Conservation (phyloP, 2,797 vertebrate species). For the Columba guinea region DNA sequence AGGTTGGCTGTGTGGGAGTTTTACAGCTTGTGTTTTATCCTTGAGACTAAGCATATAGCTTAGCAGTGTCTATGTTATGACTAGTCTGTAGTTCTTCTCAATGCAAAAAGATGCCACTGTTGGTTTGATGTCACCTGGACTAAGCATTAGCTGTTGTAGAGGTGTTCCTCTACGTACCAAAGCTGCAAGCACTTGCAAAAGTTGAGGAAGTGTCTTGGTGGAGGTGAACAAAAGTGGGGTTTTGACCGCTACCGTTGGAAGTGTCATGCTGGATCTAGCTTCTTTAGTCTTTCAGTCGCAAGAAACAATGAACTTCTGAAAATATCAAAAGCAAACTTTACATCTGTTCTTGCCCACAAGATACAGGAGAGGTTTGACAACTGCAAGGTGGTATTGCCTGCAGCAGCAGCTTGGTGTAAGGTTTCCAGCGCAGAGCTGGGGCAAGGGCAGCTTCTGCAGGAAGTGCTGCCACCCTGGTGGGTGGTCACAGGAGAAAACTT, state of each 20-base stretch:
- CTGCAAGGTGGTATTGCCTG: background rate
- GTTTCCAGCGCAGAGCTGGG: rapidly evolving
- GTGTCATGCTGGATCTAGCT: background rate
- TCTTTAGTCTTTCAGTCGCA: rapidly evolving
- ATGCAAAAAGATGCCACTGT: background rate
- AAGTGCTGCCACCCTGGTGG: background rate
- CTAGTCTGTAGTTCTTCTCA: background rate
- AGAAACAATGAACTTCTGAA: background rate
- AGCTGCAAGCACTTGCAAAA: background rate
- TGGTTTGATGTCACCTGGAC: background rate
- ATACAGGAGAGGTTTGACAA: background rate
- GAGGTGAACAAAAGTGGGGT: background rate
- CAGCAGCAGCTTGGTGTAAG: rapidly evolving
- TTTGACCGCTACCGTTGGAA: background rate
- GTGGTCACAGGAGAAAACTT: rapidly evolving
- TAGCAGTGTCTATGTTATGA: background rate
- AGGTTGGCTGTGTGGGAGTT: background rate
- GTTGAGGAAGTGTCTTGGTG: background rate
- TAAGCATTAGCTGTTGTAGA: background rate
- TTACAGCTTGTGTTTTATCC: background rate
- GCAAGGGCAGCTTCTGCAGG: background rate
- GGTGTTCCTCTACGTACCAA: background rate
- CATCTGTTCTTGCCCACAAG: background rate
- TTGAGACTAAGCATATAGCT: background rate
- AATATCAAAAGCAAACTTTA: background rate